These are phyloP conservation scores for Dendroctonus valens DNA, from an alignment of 1,140 invertebrate genomes.

Conservation along the genomic window DNA sequence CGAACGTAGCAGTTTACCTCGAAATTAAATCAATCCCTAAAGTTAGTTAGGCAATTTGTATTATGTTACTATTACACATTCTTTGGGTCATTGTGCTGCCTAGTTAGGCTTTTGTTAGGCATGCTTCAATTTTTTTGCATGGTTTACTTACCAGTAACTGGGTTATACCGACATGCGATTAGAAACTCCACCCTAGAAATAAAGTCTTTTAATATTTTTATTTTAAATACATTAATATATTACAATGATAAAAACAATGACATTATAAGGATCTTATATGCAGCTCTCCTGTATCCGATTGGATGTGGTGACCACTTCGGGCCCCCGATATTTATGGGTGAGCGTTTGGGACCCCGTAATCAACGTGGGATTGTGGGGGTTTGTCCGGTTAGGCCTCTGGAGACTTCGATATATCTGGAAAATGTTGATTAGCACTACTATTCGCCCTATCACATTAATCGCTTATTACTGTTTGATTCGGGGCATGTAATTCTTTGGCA, in stretches of 20 bases:
- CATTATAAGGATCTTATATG: slow-evolving; percentile 62
- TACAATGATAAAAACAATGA: slow-evolving; percentile 52
- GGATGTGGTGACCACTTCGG: slow-evolving; percentile 77
- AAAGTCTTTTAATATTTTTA: too few species aligned
- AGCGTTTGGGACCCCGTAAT: slow-evolving; percentile 51
- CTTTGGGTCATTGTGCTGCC: too few species aligned
- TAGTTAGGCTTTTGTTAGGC: too few species aligned
- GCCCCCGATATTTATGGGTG: slow-evolving; percentile 52
- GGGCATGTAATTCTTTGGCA: slow-evolving; percentile 49
- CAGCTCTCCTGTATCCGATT: slow-evolving; percentile 83
- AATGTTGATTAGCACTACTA: not conserved
- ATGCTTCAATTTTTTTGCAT: too few species aligned
- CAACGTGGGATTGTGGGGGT: slow-evolving; percentile 46
- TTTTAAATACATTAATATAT: slow-evolving; percentile 48
- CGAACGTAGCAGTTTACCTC: too few species aligned
- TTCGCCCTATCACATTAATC: too few species aligned
- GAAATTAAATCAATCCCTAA: too few species aligned
- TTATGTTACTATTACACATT: too few species aligned
- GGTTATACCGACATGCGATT: too few species aligned
- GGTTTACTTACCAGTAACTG: too few species aligned
- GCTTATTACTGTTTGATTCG: slow-evolving; percentile 45
- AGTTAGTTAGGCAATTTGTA: too few species aligned
- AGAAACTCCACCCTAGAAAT: too few species aligned
- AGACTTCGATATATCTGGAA: slow-evolving; percentile 66
- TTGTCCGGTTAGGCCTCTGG: slow-evolving; percentile 61